These are phyloP conservation scores for Trachemys scripta DNA, from an alignment of 2,113 vertebrate species.

Conservation along the genomic window DNA sequence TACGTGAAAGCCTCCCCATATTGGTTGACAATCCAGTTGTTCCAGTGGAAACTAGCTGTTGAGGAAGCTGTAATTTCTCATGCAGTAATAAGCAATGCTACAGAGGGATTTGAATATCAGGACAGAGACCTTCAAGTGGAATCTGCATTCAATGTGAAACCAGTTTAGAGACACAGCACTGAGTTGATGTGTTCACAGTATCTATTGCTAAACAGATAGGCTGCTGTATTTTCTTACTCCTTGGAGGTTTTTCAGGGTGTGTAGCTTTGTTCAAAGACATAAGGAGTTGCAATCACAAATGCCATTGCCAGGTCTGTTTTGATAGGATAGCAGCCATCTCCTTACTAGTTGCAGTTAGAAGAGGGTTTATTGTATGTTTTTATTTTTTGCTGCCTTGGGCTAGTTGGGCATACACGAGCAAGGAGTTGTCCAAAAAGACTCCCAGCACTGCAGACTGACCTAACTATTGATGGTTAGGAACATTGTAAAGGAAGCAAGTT, in stretches of 20 bases:
- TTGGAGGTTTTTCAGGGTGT: neutral
- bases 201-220: neutral
- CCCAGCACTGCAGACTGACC: neutral
- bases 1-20: neutral
- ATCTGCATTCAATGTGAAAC: neutral
- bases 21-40: neutral
- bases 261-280: neutral
- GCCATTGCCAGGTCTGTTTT: neutral
- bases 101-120: neutral
- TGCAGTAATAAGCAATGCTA: neutral
- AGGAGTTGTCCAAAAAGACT: neutral
- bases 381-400: slow-evolving; percentile 19
- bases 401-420: slow-evolving; percentile 33
- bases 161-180: neutral
- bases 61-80: neutral
- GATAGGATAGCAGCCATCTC: neutral
- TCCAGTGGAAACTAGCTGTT: neutral
- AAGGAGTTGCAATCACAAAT: neutral
- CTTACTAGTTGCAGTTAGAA: slow-evolving; percentile 9
- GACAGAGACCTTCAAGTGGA: neutral
- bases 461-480: neutral
- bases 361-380: fast-evolving
- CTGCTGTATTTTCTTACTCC: neutral
- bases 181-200: neutral
- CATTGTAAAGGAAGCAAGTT: neutral